phyloP scores from a whole-genome alignment of 2,888 invertebrate species.

The Macroteleia sp. region DNA sequence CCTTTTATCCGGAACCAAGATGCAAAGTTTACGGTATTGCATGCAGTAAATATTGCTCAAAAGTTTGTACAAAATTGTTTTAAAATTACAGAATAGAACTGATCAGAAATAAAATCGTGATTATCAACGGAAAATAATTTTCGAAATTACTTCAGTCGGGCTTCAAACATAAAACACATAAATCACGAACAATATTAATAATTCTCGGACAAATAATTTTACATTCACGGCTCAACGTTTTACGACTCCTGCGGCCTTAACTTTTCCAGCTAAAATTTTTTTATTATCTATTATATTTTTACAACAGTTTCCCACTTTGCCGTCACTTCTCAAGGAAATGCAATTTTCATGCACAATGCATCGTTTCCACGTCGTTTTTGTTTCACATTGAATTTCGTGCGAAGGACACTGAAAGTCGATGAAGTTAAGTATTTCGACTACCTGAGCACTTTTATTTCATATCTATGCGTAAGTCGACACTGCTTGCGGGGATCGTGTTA shows the following conservation, averaged over 20 bases:
- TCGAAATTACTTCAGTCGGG: too few species aligned
- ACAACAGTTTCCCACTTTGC: constrained; percentile 7
- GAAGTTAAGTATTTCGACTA: constrained; percentile 46
- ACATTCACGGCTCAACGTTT: too few species aligned
- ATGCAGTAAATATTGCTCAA: too few species aligned
- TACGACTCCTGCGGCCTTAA: constrained; percentile 21
- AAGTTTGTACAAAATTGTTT: too few species aligned
- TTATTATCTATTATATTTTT: constrained; percentile 31
- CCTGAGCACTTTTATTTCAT: constrained; percentile 66
- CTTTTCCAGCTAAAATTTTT: constrained; percentile 29
- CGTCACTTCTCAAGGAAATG: constrained; percentile 36
- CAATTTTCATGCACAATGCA: constrained; percentile 37
- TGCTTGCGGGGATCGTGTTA: constrained; percentile 55
- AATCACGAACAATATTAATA: too few species aligned
- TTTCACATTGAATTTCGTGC: constrained; percentile 27
- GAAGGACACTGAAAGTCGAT: constrained; percentile 50
- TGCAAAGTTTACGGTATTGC: too few species aligned
- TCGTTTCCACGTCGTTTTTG: constrained; percentile 8
- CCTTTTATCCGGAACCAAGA: too few species aligned
- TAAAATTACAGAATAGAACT: too few species aligned
- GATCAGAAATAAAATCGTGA: too few species aligned
- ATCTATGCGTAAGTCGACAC: constrained; percentile 69
- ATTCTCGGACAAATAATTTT: too few species aligned
- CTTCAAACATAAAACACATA: too few species aligned
- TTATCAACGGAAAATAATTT: too few species aligned